phyloP scores from a whole-genome alignment of 2,797 vertebrate genomes.

The Sebastes vulpes region DNA sequence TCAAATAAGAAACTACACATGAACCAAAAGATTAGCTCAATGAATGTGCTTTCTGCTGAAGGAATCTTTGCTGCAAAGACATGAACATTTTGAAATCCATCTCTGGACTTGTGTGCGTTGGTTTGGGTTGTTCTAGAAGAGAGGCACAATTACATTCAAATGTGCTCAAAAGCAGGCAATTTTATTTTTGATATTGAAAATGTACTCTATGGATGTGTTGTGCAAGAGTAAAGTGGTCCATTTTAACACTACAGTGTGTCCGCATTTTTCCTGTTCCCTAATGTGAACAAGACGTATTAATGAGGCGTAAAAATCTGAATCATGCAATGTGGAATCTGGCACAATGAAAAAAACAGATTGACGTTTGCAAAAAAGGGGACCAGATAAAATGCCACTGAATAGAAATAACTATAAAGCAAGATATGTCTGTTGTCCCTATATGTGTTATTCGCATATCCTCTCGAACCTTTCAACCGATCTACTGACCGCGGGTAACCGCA shows the following conservation, averaged over 20 bases:
- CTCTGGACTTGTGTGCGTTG: conserved; percentile 48
- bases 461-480: too few relatives aligned
- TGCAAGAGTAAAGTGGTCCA: conserved; percentile 83
- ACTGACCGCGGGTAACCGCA: too few relatives aligned
- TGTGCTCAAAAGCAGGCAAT: conserved; percentile 73
- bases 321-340: background rate
- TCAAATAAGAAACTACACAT: conserved; percentile 35
- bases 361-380: background rate
- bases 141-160: conserved; percentile 59
- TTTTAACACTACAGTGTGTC: conserved; percentile 75
- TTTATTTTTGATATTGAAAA: conserved; percentile 87
- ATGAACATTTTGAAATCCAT: conserved; percentile 51
- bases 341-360: background rate
- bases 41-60: conserved; percentile 68
- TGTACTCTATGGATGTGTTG: conserved; percentile 81
- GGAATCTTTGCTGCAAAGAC: conserved; percentile 35
- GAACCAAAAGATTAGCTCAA: conserved; percentile 70
- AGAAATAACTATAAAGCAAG: too few relatives aligned
- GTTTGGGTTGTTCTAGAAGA: conserved; percentile 53
- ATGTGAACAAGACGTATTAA: background rate
- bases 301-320: background rate
- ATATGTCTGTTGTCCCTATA: too few relatives aligned
- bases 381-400: background rate
- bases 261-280: background rate
- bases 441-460: too few relatives aligned